Base-by-base conservation (phyloP, 1,140 invertebrate genomes). In the Drosophila trapezifrons region DNA sequence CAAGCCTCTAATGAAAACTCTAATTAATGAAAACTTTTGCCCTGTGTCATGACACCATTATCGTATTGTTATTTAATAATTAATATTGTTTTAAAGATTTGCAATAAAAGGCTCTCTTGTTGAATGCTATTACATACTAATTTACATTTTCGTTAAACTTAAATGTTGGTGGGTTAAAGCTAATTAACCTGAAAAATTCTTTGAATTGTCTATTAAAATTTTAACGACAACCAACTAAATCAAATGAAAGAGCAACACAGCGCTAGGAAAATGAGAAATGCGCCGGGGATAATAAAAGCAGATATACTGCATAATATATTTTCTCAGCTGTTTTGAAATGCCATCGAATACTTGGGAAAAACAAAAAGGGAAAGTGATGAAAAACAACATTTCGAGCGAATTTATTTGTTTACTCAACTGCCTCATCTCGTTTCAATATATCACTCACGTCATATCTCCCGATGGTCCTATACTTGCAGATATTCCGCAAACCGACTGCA, bases 351-450 rank as follows among this genome's bases (percentile, higher is more conserved):
- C 20, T 65, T 38, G 37, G 18, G 20, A 9, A 73, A 63, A 55
- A 12, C 20, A n/a, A 17, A 77, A 67, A 60, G 49, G 47, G 40
- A 57, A 75, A 74, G 57, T 63, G 51, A 35, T 43, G 60, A 55
- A 69, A 15, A 52, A 76, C 27, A 57, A 63, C 45, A 59, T 76
- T 59, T 78, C 47, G 5, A 45, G 56, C 32, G 47, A 78, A 85
- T 86, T 85, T 85, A 80, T 85, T 80, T 85, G 81, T 85, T 86
- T 85, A 80, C 78, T 71, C 57, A 32, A 65, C 49, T 56, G 18
- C 15, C 42, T 56, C 59, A 55, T 56, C 43, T 15, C 18, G 62
- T 29, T 54, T 47, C 40, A 43, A 57, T 62, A 64, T 69, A 65
- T 49, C 51, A 65, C 52, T 54, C 60, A 77, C 64, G 75, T 78